Conservation (phyloP, 2,888 invertebrate genomes). For the Melanostoma scalare region DNA sequence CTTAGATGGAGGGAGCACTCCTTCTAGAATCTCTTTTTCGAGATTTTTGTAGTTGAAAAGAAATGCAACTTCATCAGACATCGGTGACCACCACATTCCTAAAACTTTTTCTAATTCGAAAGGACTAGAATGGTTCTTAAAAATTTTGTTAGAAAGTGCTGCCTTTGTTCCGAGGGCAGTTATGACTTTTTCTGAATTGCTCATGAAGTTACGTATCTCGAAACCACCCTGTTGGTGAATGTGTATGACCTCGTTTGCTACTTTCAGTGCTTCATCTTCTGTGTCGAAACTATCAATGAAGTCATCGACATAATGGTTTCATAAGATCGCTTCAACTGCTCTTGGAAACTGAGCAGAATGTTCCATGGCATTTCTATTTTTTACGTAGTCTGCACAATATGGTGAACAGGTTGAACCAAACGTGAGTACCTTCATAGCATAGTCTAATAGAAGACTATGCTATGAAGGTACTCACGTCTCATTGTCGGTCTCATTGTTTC, state of each 20-base stretch:
- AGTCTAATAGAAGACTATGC: too few species aligned
- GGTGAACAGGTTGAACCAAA: conserved; percentile 55
- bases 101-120: conserved; percentile 13
- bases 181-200: neutral
- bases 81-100: conserved; percentile 39
- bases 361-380: conserved; percentile 38
- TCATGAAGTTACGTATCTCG: conserved; percentile 34
- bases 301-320: conserved; percentile 47
- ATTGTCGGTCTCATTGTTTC: conserved; percentile 61
- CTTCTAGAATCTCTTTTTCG: neutral
- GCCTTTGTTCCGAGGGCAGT: neutral
- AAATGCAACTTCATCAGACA: conserved; percentile 12
- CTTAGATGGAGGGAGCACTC: too few species aligned
- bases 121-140: neutral
- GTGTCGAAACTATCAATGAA: conserved; percentile 29
- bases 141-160: neutral
- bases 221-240: conserved; percentile 31
- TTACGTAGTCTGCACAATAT: conserved; percentile 52
- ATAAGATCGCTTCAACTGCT: conserved; percentile 41
- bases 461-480: too few species aligned
- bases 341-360: conserved; percentile 12
- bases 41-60: neutral
- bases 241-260: neutral
- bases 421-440: conserved; percentile 63
- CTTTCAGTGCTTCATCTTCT: conserved; percentile 3